These are phyloP conservation scores for Meandrusa payeni DNA, from an alignment of 2,888 invertebrate genomes.

Conservation along the genomic window DNA sequence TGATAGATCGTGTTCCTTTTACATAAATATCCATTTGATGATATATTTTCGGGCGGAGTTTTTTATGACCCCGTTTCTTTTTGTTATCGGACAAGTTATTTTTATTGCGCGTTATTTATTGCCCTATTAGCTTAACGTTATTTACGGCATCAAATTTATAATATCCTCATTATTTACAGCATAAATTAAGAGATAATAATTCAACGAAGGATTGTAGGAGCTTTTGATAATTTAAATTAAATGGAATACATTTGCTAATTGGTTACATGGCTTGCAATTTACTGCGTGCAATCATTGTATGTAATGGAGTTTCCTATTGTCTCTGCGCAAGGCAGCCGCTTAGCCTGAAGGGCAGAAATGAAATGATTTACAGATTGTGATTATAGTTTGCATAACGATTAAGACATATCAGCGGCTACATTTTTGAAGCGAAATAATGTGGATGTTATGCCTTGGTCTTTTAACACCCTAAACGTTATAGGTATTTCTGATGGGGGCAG, in stretches of 20 bases:
- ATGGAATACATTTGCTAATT: neutral
- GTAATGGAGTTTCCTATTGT: too few relatives aligned
- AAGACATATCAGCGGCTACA: too few relatives aligned
- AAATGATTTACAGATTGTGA: too few relatives aligned
- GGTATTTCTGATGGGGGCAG: too few relatives aligned
- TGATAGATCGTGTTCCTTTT: conserved; percentile 25
- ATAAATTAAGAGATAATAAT: conserved; percentile 19
- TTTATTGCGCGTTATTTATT: conserved; percentile 24
- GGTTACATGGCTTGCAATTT: too few relatives aligned
- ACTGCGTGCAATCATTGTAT: too few relatives aligned
- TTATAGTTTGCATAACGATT: too few relatives aligned
- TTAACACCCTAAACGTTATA: too few relatives aligned
- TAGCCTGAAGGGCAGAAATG: too few relatives aligned
- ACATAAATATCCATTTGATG: conserved; percentile 28
- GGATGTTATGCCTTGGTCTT: too few relatives aligned
- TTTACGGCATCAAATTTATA: conserved; percentile 20
- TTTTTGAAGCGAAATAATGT: too few relatives aligned
- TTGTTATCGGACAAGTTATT: conserved; percentile 24
- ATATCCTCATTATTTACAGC: conserved; percentile 13
- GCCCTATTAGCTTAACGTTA: conserved; percentile 23
- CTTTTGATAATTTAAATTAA: conserved; percentile 12
- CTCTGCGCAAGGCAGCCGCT: too few relatives aligned
- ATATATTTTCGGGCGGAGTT: conserved; percentile 26
- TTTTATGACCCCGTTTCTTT: conserved; percentile 22
- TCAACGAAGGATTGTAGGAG: conserved; percentile 4